Evolutionary conservation across 2,797 vertebrate species (phyloP).

Genomic region (Mergus octosetaceus): DNA sequence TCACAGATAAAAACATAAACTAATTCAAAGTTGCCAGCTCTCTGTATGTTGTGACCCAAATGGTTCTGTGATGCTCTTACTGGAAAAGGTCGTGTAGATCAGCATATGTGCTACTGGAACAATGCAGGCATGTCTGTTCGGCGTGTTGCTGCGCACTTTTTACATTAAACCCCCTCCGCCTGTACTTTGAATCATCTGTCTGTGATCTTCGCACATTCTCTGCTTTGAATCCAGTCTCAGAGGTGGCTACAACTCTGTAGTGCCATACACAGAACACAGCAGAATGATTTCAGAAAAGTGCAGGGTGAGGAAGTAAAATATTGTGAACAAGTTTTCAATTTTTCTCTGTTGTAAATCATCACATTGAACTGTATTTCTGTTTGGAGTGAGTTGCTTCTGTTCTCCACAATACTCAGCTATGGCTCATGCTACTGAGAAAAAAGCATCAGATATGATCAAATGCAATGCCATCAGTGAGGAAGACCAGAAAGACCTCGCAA

Average conservation of each 20-base stretch:
- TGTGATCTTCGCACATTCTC: neutral
- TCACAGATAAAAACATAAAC: neutral
- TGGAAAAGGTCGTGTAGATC: neutral
- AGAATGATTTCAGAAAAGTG: neutral
- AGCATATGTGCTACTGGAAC: neutral
- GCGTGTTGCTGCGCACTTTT: neutral
- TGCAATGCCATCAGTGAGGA: neutral
- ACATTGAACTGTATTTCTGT: neutral
- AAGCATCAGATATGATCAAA: neutral
- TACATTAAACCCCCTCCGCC: neutral
- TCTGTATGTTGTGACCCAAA: neutral
- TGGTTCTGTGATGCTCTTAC: neutral
- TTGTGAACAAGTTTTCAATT: neutral
- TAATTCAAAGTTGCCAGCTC: neutral
- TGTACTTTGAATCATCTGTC: fast-evolving
- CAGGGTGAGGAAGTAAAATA: neutral
- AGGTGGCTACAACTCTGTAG: fast-evolving
- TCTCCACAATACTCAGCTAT: neutral
- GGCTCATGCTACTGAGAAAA: neutral
- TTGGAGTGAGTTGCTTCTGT: neutral
- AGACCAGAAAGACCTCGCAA: neutral
- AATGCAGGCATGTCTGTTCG: neutral
- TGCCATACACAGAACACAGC: fast-evolving
- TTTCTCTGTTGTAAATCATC: neutral
- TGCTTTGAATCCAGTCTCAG: neutral